Evolutionary conservation across 2,113 vertebrate species (phyloP).

Genomic region (Siphamia tubifer): DNA sequence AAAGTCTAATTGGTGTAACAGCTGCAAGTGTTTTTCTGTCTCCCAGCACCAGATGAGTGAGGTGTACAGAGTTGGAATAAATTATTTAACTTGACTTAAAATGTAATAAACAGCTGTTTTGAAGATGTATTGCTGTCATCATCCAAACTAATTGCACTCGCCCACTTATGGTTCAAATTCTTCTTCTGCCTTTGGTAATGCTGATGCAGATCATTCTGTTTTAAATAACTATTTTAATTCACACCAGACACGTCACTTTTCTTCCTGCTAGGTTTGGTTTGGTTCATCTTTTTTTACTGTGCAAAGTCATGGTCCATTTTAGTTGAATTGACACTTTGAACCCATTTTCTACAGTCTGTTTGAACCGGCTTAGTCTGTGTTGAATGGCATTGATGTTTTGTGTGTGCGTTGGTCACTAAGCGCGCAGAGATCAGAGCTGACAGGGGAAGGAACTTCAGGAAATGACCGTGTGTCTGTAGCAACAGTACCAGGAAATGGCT

Average conservation of each 20-base stretch:
- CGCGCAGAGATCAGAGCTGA: conserved; percentile 20
- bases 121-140: too few species aligned
- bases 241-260: background rate
- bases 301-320: background rate
- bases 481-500: conserved; percentile 45
- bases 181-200: too few species aligned
- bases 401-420: conserved; percentile 19
- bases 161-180: too few species aligned
- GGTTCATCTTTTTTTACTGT: background rate
- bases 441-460: conserved; percentile 54
- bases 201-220: too few species aligned
- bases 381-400: conserved; percentile 33
- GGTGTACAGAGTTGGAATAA: too few species aligned
- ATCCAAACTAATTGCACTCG: too few species aligned
- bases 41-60: too few species aligned
- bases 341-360: background rate
- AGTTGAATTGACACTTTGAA: too few species aligned
- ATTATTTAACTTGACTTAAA: too few species aligned
- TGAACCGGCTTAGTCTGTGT: background rate
- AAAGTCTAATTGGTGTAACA: background rate
- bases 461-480: conserved; percentile 47
- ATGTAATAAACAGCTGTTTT: too few species aligned
- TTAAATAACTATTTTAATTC: too few species aligned
- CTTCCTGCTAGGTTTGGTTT: background rate
- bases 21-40: conserved; percentile 1